Conservation (phyloP, 1,140 invertebrate species). For the Drosophila nebulosa region DNA sequence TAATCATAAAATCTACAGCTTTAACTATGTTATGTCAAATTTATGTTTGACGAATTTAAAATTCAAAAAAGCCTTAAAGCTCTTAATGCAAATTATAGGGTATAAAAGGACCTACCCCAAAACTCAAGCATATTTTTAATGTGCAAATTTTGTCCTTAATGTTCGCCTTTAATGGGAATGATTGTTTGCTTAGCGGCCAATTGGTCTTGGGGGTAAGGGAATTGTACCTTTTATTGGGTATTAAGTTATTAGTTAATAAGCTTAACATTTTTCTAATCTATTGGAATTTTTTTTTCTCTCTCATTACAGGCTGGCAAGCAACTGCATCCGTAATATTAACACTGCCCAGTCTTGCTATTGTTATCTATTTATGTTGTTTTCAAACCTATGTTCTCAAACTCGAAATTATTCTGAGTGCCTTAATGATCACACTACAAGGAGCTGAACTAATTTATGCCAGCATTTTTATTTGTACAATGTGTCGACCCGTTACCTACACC, state of each 20-base stretch:
- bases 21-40: not conserved
- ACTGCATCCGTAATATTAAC: constrained; percentile 90
- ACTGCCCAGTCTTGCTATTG: constrained; percentile 89
- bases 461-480: constrained; percentile 88
- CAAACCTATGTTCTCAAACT: constrained; percentile 90
- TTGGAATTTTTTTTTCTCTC: not conserved
- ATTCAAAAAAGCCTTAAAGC: not conserved
- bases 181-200: too few species aligned
- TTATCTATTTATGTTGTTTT: constrained; percentile 92
- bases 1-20: not conserved
- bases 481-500: constrained; percentile 84
- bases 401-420: constrained; percentile 92
- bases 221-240: too few species aligned
- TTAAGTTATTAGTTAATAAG: not conserved
- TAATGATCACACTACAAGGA: constrained; percentile 90
- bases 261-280: not conserved
- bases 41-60: too few species aligned
- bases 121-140: not conserved
- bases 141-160: not conserved
- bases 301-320: constrained; percentile 85
- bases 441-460: constrained; percentile 89
- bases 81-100: not conserved
- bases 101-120: not conserved
- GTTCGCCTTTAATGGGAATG: too few species aligned
- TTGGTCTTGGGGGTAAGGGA: too few species aligned